Conservation (phyloP, 92 coral and sea anemone genomes). For the Epizoanthus illoricatus region DNA sequence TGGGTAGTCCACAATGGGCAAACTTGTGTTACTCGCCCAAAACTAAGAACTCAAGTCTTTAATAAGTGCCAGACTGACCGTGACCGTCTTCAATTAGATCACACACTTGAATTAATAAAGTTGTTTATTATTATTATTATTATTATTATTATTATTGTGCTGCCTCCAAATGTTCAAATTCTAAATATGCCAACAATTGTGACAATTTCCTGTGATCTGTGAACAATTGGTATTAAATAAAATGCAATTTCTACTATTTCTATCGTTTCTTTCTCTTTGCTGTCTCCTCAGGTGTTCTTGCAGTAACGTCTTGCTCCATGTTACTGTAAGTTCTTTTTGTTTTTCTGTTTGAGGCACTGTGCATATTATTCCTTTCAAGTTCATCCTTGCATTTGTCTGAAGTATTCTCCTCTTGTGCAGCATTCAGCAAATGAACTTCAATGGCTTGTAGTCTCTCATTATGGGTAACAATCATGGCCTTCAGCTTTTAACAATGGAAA, state of each 20-base stretch:
- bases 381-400: not conserved
- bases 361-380: not conserved
- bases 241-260: not conserved
- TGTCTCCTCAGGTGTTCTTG: not conserved
- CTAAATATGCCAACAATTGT: no score
- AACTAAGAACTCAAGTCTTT: no score
- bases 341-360: not conserved
- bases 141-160: no score
- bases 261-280: slow-evolving; percentile 29
- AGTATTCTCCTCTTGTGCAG: not conserved
- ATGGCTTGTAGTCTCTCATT: slow-evolving; percentile 23
- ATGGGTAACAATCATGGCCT: slow-evolving; percentile 21
- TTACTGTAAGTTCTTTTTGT: slow-evolving; percentile 1
- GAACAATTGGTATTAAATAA: no score
- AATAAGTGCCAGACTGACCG: no score
- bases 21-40: no score
- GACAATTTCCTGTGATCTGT: no score
- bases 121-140: no score
- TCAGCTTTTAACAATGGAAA: slow-evolving; percentile 6
- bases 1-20: no score
- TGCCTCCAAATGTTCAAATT: no score
- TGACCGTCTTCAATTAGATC: no score
- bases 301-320: not conserved
- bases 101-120: no score
- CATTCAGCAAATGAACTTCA: not conserved